Conservation (phyloP, 2,888 invertebrate species). For the Epistrophe grossulariae region DNA sequence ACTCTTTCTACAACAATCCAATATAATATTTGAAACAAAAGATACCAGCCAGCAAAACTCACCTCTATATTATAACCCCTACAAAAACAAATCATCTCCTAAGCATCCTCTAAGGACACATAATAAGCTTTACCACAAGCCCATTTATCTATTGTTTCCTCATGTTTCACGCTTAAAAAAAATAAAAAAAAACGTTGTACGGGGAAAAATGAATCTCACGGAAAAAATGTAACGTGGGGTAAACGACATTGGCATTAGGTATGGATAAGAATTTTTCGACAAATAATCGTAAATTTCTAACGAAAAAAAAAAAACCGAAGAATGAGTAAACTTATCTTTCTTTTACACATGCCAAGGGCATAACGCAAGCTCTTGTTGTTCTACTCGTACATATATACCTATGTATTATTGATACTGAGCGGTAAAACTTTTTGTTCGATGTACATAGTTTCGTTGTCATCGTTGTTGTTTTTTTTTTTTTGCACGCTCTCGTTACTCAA, state of each 20-base stretch:
- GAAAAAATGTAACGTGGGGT: slow-evolving; percentile 28
- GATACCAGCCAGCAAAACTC: slow-evolving; percentile 38
- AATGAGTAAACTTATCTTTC: slow-evolving; percentile 9
- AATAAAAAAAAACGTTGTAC: background rate
- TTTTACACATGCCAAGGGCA: slow-evolving; percentile 42
- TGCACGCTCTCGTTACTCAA: slow-evolving; percentile 23
- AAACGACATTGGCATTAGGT: slow-evolving; percentile 33
- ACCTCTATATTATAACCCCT: slow-evolving; percentile 13
- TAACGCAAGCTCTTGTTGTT: slow-evolving; percentile 31
- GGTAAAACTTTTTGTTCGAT: slow-evolving; percentile 20
- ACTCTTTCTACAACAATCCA: background rate
- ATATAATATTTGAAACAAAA: slow-evolving; percentile 26
- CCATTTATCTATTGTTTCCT: slow-evolving; percentile 21
- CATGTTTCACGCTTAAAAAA: background rate
- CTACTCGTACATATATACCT: background rate
- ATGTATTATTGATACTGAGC: slow-evolving; percentile 44
- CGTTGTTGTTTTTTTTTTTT: slow-evolving; percentile 18
- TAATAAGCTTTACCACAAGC: slow-evolving; percentile 26
- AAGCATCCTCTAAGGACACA: slow-evolving; percentile 62
- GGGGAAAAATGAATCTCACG: slow-evolving; percentile 32
- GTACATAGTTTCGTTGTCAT: background rate
- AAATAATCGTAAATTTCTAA: slow-evolving; percentile 65
- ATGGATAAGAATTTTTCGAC: slow-evolving; percentile 49
- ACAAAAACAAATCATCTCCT: slow-evolving; percentile 56
- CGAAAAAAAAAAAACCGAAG: background rate